Conservation (phyloP, 2,113 vertebrate genomes). For the Ailurus styani region DNA sequence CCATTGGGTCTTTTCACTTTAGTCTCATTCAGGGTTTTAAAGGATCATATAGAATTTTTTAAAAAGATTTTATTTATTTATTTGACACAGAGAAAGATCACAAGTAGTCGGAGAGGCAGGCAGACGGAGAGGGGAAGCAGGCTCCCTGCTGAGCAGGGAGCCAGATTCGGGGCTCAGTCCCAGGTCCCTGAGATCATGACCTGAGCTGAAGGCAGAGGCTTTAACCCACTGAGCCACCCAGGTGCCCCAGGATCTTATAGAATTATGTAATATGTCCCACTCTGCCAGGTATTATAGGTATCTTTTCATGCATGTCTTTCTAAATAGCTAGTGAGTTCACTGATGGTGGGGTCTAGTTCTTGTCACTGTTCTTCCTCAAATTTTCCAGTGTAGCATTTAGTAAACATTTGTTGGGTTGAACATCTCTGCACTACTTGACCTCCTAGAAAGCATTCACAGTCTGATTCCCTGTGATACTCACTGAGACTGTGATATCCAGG, state of each 20-base stretch:
- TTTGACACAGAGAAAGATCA: too few species aligned
- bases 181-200: too few species aligned
- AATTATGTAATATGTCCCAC: neutral
- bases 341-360: neutral
- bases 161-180: too few species aligned
- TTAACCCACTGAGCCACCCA: too few species aligned
- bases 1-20: neutral
- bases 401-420: neutral
- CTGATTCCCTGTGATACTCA: neutral
- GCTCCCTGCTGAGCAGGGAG: too few species aligned
- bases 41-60: constrained; percentile 7
- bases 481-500: neutral
- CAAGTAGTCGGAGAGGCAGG: too few species aligned
- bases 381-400: neutral
- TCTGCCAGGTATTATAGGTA: neutral
- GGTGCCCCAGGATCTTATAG: neutral
- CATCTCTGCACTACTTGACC: neutral
- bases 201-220: too few species aligned
- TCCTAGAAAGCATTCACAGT: neutral
- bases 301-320: neutral
- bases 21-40: neutral
- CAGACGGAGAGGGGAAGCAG: too few species aligned
- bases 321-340: neutral
- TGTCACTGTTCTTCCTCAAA: neutral
- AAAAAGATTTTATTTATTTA: too few species aligned